phyloP scores from a whole-genome alignment of 2,797 vertebrate species.

The Australoheros facetus region DNA sequence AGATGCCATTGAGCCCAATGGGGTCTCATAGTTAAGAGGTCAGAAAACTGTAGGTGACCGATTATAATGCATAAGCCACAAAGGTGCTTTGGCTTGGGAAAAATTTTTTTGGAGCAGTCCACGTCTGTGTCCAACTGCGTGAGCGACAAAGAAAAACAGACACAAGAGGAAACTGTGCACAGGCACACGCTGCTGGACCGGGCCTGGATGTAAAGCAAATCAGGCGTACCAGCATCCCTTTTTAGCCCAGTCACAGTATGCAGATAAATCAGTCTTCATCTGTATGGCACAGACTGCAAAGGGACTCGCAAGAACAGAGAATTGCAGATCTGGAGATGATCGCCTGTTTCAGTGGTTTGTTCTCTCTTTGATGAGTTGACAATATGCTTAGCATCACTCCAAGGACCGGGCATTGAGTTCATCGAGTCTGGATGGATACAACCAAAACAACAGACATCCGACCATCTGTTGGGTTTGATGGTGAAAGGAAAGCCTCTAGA shows the following conservation, averaged over 20 bases:
- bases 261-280: conserved; percentile 63
- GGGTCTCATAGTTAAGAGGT: conserved; percentile 35
- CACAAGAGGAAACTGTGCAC: conserved; percentile 21
- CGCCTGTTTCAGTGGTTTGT: conserved; percentile 12
- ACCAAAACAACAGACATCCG: conserved; percentile 43
- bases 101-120: neutral
- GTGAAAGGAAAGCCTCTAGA: conserved; percentile 10
- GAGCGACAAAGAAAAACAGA: conserved; percentile 25
- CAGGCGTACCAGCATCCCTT: conserved; percentile 31
- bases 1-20: conserved; percentile 23
- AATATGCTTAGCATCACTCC: conserved; percentile 52
- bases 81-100: conserved; percentile 21
- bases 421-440: conserved; percentile 52
- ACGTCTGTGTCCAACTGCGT: conserved; percentile 16
- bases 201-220: conserved; percentile 25
- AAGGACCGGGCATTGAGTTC: conserved; percentile 59
- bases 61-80: conserved; percentile 34
- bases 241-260: conserved; percentile 46
- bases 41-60: conserved; percentile 25
- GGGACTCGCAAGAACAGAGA: conserved; percentile 4
- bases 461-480: conserved; percentile 37
- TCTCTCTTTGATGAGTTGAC: conserved; percentile 64
- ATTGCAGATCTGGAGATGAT: conserved; percentile 44
- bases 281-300: conserved; percentile 21
- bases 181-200: conserved; percentile 27